Evolutionary conservation across 2,113 vertebrate genomes (phyloP).

Genomic region (Thomomys bottae): DNA sequence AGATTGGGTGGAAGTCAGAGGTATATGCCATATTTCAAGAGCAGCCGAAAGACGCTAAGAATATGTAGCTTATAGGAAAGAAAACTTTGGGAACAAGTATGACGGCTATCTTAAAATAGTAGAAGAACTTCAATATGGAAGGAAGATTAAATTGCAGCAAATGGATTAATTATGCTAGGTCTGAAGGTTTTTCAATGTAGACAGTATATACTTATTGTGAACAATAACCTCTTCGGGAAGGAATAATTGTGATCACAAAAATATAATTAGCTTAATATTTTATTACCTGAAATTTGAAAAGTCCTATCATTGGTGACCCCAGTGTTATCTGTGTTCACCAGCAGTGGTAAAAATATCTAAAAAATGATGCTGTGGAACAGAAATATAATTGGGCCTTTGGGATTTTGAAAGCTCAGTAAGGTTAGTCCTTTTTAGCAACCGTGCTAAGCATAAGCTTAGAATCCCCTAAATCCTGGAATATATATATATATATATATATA

Average conservation of each 20-base stretch:
- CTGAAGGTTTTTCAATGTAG: background rate
- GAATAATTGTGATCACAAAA: constrained; percentile 7
- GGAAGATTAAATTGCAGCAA: constrained; percentile 27
- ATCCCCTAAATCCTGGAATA: constrained; percentile 35
- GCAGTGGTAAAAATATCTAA: constrained; percentile 64
- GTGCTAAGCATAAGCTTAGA: constrained; percentile 59
- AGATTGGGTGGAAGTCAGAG: background rate
- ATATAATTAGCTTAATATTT: constrained; percentile 48
- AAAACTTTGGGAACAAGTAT: constrained; percentile 50
- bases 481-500: background rate
- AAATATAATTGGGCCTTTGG: constrained; percentile 69
- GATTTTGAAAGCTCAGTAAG: constrained; percentile 63
- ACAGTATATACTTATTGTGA: constrained; percentile 32
- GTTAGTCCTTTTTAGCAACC: constrained; percentile 57
- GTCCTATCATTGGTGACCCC: constrained; percentile 16
- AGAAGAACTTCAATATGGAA: constrained; percentile 40
- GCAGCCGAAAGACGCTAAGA: constrained; percentile 10
- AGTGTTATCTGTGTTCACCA: constrained; percentile 68
- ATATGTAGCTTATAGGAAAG: constrained; percentile 31
- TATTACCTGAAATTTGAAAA: constrained; percentile 31
- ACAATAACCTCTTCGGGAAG: constrained; percentile 31
- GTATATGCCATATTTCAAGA: background rate
- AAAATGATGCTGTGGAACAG: constrained; percentile 48
- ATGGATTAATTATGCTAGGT: constrained; percentile 6
- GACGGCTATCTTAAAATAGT: constrained; percentile 50